Evolutionary conservation across 1,140 invertebrate genomes (phyloP), one percentile per base, ranked within the genome.

Genomic region (Neodiprion pinetum): DNA sequence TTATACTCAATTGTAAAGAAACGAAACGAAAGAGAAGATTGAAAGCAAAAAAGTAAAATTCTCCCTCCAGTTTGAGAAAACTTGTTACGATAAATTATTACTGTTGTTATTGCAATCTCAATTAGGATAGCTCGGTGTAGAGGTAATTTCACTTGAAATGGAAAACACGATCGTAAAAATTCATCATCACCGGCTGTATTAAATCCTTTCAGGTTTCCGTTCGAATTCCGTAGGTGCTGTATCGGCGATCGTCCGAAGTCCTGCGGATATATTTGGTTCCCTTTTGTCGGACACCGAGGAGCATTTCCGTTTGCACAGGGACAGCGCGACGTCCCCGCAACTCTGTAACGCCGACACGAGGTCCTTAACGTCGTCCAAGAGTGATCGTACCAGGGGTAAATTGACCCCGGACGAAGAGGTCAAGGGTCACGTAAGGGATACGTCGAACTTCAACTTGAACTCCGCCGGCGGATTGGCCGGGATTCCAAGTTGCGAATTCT

Each of bases 191-290:
- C 28, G 28, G 28, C 1, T 40, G 28, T 40, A 40, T 40, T 40
- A 40, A 40, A 40, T 40, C 1, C 72, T 82, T 81, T 9, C 78
- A 89, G 92, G 91, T 74, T 84, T 86, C 3, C 86, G 91, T 67
- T 93, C 92, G 17, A 91, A 92, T 82, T 92, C 91, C 1, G 88
- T 91, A 65, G 91, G 91, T 1, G 89, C 90, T 11, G 87, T 90
- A n/a, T 88, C 89, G 23, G 84, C 85, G 1, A 79, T 75, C 1
- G 74, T 76, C 3, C 84, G 86, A 21, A 88, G 87, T 28, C 85
- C 87, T 4, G 84, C 86, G 11, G 89, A 91, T 67, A 83, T 90
- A 28, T 90, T 90, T 71, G 89, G 88, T 9, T 90, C 87, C 0
- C 84, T 91, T 2, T 81, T 91, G 2, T 88, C 87, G 61, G 90